Evolutionary conservation across 2,113 vertebrate genomes (phyloP), one percentile per base, ranked within the genome.

Genomic region (Rana temporaria): DNA sequence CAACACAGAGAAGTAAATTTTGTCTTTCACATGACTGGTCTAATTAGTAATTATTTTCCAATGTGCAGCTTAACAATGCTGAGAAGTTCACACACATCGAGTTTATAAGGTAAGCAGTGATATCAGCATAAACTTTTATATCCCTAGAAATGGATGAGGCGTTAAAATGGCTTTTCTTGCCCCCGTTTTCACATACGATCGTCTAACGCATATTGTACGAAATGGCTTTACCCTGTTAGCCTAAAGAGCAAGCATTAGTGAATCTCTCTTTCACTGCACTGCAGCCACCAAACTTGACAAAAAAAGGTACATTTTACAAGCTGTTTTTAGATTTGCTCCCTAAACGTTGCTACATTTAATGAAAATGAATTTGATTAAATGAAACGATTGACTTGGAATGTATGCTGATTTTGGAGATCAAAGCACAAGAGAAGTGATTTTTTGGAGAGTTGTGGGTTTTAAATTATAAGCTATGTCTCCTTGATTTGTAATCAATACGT

Each of bases 351-450:
- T 76, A 38, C 81, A 19, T 82, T 68, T 76, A 75, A 82, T 82
- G 81, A 82, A 82, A 82, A 76, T 67, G 64, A 82, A 82, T 76
- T 76, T 82, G 81, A 76, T 82, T 82, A 82, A 76, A 62, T 30
- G 2, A 72, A 75, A 68, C 68, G 68, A 82, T 76, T 82, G 71
- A 76, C 72, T 82, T 32, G 62, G 24, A 62, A 75, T 74, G 80
- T 62, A 48, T 82, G 81, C 80, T 82, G 81, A 82, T 82, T 82
- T 60, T n/a, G 63, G 71, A 60, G 62, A 67, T 75, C 60, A 69
- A 82, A 75, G 62, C 70, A 67, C 34, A 32, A 75, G 34, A 76
- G 38, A 82, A 68, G 55, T 75, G 63, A 12, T 74, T 11, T 74
- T 79, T 74, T 11, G 66, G 4, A 57, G 70, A 57, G 42, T 42